Base-by-base conservation (phyloP, 2,888 invertebrate genomes). In the Horisme vitalbata region DNA sequence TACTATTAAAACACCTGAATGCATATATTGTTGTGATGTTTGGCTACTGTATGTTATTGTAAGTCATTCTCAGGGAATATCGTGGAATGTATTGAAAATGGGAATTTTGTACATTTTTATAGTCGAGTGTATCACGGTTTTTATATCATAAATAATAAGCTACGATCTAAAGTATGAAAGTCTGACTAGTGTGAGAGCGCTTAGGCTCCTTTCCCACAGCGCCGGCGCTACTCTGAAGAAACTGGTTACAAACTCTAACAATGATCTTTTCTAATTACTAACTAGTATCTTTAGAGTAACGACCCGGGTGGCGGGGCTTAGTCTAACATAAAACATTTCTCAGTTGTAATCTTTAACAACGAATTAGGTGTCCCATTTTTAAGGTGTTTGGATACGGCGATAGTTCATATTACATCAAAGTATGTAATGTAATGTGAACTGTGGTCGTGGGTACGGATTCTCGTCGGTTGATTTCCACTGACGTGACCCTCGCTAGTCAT, bases 401-500 rank as follows among this genome's bases (percentile, higher is more conserved):
- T 50, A 66, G 71, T 65, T 71, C 71, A 63, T 63, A 71, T 48
- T 48, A 35, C 46, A 50, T 56, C 9, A 15, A 9, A 15, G 18
- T 6, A 8, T 7, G 15, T 9, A 2, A 4, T 18, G 31, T 31
- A 18, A 56, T 75, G 63, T 65, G 59, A 69, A 61, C 57, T 65
- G 52, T 49, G 47, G 60, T 31, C 62, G 68, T 61, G 57, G 80
- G 72, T 48, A 51, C 50, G 72, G 76, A 82, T 75, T 81, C 79
- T 82, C 79, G 67, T 54, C 47, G 62, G 66, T 61, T 59, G 74
- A 65, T 76, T 70, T 78, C 79, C 80, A 63, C 72, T 73, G 79
- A 77, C 60, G 70, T 78, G 84, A 77, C 84, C 70, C 71, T 68
- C 75, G 79, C 87, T 87, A 87, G 87, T 87, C 87, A 68, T 70